phyloP scores from a whole-genome alignment of 2,888 invertebrate species.

The Drosophila formosana region DNA sequence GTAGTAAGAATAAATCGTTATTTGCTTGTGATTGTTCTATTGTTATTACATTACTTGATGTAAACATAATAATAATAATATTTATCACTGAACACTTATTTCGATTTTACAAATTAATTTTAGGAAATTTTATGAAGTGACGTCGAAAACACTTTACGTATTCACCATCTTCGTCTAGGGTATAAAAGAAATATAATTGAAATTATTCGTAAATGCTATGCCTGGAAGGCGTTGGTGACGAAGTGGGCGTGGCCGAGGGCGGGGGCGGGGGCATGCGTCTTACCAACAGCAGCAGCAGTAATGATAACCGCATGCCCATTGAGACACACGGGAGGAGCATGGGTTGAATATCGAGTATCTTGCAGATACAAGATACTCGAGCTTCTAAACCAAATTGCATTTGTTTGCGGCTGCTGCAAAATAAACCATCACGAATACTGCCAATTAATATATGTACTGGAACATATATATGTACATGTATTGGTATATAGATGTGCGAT shows the following conservation, averaged over 20 bases:
- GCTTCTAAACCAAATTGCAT: constrained; percentile 34
- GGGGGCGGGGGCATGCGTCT: constrained; percentile 11
- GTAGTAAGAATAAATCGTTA: too few relatives aligned
- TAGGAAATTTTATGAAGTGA: not conserved
- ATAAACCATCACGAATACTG: constrained; percentile 23
- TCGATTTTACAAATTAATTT: not conserved
- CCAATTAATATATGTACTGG: constrained; percentile 27
- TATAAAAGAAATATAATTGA: constrained; percentile 16
- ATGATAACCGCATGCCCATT: constrained; percentile 9
- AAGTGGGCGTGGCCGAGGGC: constrained; percentile 1
- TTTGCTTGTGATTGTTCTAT: too few relatives aligned
- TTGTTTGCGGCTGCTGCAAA: constrained; percentile 35
- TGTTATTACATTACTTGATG: too few relatives aligned
- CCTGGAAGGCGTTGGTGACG: not conserved
- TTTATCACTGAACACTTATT: not conserved
- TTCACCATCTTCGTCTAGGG: not conserved
- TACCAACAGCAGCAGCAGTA: constrained; percentile 7
- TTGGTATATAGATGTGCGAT: constrained; percentile 11
- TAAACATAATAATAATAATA: too few relatives aligned
- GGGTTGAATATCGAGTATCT: constrained; percentile 23
- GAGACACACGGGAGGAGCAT: constrained; percentile 2
- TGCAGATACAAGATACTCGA: constrained; percentile 21
- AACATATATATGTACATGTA: constrained; percentile 3
- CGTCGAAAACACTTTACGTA: not conserved
- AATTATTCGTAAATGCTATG: constrained; percentile 17